Base-by-base conservation (phyloP, 1,140 invertebrate species). In the Heliothis virescens region DNA sequence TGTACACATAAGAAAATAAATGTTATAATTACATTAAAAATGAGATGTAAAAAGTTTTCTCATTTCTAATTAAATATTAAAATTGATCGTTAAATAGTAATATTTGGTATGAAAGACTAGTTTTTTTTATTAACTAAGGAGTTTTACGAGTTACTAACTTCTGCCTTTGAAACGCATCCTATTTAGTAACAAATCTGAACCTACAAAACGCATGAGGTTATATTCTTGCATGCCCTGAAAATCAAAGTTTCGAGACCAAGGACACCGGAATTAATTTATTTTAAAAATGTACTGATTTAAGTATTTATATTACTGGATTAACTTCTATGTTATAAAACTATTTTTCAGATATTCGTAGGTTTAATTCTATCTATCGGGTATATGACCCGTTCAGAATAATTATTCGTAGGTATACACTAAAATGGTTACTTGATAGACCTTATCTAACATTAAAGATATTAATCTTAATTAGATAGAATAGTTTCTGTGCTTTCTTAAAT, bases 21-120 rank as follows among this genome's bases (percentile, higher is more conserved):
- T 16, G 34, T 62, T 34, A 34, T 62, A 3, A 62, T 29, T 0
- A 29, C 13, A 12, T 11, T 26, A 21, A 62, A 34, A 47, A 63
- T 41, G 34, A 41, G 34, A 41, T 41, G 34, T 41, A 41, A 41
- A 41, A 5, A 0, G 34, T 41, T 41, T 26, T 41, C 34, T 41
- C 3, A n/a, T 41, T 63, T 16, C 13, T 41, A 62, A 62, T 15
- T 41, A 34, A 41, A 41, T 62, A 34, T 3, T 29, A 65, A 12
- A 47, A 11, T 63, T 18, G 16, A 21, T 48, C 0, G 10, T 4
- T 29, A 18, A 18, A 65, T 18, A 18, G 34, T 41, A 18, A 18
- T 47, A 48, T 65, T 65, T 65, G 62, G 62, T 65, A 65, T 18
- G 48, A 65, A 18, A 48, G 62, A 65, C 62, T 65, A 65, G 62